phyloP scores from a whole-genome alignment of 2,888 invertebrate species.

The Platycheirus rosarum region DNA sequence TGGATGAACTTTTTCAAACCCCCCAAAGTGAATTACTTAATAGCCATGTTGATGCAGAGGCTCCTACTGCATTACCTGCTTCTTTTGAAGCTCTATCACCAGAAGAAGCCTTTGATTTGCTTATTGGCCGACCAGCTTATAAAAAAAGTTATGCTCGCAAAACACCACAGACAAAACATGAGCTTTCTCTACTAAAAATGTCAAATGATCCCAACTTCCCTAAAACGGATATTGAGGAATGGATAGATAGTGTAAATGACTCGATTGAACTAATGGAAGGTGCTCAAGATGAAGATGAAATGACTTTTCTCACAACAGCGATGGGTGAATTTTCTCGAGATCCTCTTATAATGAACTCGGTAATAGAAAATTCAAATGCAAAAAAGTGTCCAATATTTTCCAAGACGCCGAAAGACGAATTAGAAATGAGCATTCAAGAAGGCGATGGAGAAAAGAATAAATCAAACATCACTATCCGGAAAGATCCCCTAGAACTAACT shows the following conservation, averaged over 20 bases:
- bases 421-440: slow-evolving; percentile 43
- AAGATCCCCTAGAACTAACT: slow-evolving; percentile 44
- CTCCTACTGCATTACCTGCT: neutral
- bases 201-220: slow-evolving; percentile 74
- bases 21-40: slow-evolving; percentile 67
- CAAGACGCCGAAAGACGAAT: slow-evolving; percentile 29
- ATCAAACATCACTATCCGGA: neutral
- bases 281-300: slow-evolving; percentile 67
- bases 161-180: slow-evolving; percentile 22
- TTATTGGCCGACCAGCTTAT: slow-evolving; percentile 75
- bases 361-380: neutral
- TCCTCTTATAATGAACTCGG: slow-evolving; percentile 74
- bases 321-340: slow-evolving; percentile 73
- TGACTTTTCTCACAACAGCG: slow-evolving; percentile 47
- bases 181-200: slow-evolving; percentile 66
- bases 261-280: slow-evolving; percentile 29
- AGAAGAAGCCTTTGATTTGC: slow-evolving; percentile 76
- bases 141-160: slow-evolving; percentile 73
- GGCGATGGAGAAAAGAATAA: neutral
- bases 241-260: slow-evolving; percentile 75
- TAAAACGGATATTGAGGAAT: slow-evolving; percentile 77
- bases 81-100: slow-evolving; percentile 51
- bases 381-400: neutral
- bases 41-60: slow-evolving; percentile 3
- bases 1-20: slow-evolving; percentile 79